Evolutionary conservation across 2,797 vertebrate species (phyloP).

Genomic region (Balearica regulorum): DNA sequence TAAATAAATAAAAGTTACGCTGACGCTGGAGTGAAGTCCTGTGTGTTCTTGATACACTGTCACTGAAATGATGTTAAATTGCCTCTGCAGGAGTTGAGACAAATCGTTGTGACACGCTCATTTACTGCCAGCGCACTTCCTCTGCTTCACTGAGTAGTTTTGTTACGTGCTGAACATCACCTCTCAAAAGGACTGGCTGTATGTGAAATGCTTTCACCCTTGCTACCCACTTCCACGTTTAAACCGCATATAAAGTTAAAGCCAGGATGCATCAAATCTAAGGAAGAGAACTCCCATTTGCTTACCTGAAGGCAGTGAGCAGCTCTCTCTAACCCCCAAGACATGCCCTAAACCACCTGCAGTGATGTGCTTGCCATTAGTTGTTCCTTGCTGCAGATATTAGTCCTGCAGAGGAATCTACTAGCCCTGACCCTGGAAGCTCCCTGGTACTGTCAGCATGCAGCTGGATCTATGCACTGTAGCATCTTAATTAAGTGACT

Average conservation of each 20-base stretch:
- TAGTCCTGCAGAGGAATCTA: neutral
- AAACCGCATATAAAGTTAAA: neutral
- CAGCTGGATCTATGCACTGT: neutral
- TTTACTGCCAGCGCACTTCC: neutral
- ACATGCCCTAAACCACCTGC: neutral
- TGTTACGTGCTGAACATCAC: neutral
- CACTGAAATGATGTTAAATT: neutral
- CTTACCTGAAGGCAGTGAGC: neutral
- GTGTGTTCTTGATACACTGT: neutral
- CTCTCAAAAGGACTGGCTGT: neutral
- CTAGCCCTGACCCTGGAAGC: neutral
- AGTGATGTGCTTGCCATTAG: neutral
- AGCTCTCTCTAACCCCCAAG: neutral
- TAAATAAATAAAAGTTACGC: conserved; percentile 43
- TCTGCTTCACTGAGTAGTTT: neutral
- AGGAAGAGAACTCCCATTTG: neutral
- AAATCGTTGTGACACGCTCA: neutral
- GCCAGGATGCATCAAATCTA: neutral
- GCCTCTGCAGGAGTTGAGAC: neutral
- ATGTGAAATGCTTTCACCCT: neutral
- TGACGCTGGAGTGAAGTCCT: neutral
- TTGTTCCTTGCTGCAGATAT: neutral
- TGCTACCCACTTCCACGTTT: neutral
- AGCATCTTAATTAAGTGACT: neutral
- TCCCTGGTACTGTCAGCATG: neutral